Evolutionary conservation across 1,140 invertebrate species (phyloP), one percentile per base, ranked within the genome.

Genomic region (Littorina saxatilis): DNA sequence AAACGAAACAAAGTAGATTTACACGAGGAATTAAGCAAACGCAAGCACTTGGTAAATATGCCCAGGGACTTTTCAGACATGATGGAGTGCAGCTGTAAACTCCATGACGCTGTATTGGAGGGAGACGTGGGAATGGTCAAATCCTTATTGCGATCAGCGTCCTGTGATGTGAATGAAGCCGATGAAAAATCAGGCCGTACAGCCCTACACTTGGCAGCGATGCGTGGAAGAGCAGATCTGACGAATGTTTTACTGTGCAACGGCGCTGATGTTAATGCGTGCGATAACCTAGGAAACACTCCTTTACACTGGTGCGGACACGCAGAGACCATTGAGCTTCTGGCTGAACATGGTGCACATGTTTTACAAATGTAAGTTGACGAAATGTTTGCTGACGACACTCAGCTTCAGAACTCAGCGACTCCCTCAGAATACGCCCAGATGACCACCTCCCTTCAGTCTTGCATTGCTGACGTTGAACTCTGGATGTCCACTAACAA

Each of bases 241-340:
- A 76, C 82, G 35, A 52, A 35, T 52, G 11, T 82, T 23, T 58
- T 88, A 15, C 63, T 86, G 11, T 66, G 81, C 15, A 63, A 83
- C 37, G 84, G 83, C 27, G 85, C 85, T 15, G 82, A 88, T 55
- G 74, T 80, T 2, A 81, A 63, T 15, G 43, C 80, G 11, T 63
- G 61, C 37, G 86, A 88, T 43, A 82, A 74, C 35, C 79, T 82
- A 58, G 84, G 86, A 11, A 88, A 88, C 52, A 86, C 87, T 2
- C 83, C 86, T 20, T 68, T 88, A 17, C 87, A 88, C 61, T 86
- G 83, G 85, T 87, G 87, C 77, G 87, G 87, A 32, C 82, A 86
- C 75, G n/a, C 72, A 47, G 86, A 88, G 13, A 81, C 85, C 13
- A 55, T 87, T 13, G 82, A 88, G 20, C 32, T 84, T 15, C 52